These are phyloP conservation scores for Buathra laborator DNA, from an alignment of 2,888 invertebrate genomes.

Conservation along the genomic window DNA sequence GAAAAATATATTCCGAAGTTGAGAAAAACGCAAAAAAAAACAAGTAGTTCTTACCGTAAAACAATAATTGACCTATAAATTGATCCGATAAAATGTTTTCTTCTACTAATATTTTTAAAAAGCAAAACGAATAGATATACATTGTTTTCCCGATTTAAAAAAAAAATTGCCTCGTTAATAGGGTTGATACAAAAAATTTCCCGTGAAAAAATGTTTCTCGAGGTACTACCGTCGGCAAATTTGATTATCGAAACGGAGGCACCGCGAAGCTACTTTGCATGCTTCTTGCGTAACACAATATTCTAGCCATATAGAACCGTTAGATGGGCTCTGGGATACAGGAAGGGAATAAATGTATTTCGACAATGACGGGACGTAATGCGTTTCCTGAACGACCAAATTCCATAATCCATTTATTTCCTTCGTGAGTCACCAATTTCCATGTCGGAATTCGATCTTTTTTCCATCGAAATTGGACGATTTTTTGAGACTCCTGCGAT, in stretches of 20 bases:
- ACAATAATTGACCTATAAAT: no score
- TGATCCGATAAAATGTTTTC: no score
- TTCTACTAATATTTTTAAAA: no score
- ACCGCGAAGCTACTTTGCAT: slow-evolving; percentile 14
- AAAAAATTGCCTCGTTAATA: no score
- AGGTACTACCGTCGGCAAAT: background rate
- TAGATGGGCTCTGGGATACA: slow-evolving; percentile 18
- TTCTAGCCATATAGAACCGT: slow-evolving; percentile 40
- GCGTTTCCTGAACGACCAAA: background rate
- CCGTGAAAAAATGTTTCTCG: background rate
- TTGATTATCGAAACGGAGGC: background rate
- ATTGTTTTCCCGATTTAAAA: no score
- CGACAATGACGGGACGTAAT: slow-evolving; percentile 20
- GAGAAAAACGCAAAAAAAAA: background rate
- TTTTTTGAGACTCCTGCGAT: background rate
- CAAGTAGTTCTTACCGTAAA: background rate
- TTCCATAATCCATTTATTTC: background rate
- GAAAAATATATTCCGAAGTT: background rate
- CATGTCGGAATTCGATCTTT: background rate
- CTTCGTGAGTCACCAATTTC: background rate
- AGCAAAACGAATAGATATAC: no score
- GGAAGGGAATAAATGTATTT: slow-evolving; percentile 33
- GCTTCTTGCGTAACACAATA: slow-evolving; percentile 51
- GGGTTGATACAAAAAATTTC: background rate
- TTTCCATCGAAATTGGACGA: background rate